Percentiles rank a stretch among this genome's conserved stretches.
Evolutionary conservation across 2,797 vertebrate genomes (phyloP).

Genomic region (Microctenopoma lineatum): DNA sequence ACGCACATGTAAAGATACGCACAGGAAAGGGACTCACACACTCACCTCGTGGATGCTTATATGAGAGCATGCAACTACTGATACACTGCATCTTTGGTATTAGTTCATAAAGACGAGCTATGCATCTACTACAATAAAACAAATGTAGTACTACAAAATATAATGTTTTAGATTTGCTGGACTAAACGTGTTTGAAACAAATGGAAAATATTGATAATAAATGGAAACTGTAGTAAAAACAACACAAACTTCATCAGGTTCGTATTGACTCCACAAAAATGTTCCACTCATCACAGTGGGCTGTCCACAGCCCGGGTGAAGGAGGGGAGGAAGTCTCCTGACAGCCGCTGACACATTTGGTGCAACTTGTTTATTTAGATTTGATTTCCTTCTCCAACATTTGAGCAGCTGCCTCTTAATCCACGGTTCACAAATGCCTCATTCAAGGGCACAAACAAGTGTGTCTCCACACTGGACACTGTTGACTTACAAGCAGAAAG

Average conservation of each 20-base stretch:
- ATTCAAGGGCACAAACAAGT: constrained; percentile 61
- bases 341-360: constrained; percentile 78
- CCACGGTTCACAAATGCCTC: constrained; percentile 55
- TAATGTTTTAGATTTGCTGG: not conserved
- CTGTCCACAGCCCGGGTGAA: constrained; percentile 24
- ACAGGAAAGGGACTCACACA: constrained; percentile 41
- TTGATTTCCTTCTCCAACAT: constrained; percentile 63
- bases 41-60: constrained; percentile 25
- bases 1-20: constrained; percentile 23
- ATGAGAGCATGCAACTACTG: constrained; percentile 16
- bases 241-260: not conserved
- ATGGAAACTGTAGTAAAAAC: constrained; percentile 2
- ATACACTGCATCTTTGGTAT: constrained; percentile 18
- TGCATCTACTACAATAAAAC: constrained; percentile 8
- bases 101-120: not conserved
- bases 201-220: constrained; percentile 22
- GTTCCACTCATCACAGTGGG: constrained; percentile 30
- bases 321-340: constrained; percentile 48
- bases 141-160: constrained; percentile 6
- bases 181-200: not conserved
- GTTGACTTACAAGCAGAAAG: constrained; percentile 26
- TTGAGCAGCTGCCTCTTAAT: constrained; percentile 70
- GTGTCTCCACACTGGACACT: constrained; percentile 34
- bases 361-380: constrained; percentile 77
- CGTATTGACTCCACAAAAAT: constrained; percentile 26